Evolutionary conservation across 1,140 invertebrate genomes (phyloP), one percentile per base, ranked within the genome.

Genomic region (Asobara japonica): DNA sequence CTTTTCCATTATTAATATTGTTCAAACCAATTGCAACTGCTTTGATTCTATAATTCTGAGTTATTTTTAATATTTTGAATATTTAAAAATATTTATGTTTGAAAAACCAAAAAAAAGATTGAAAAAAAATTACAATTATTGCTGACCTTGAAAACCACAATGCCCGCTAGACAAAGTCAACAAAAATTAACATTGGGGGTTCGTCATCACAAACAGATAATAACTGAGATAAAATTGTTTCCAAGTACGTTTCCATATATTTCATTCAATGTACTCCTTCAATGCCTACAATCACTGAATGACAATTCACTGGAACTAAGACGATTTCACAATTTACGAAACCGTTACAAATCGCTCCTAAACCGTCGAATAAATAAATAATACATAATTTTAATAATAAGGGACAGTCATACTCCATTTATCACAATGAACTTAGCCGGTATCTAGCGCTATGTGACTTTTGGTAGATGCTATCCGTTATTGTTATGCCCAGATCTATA

Each of bases 401-500:
- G 33, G 30, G 30, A 64, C 61, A 64, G 18, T 64, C 30, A 64
- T 27, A 29, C 30, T 20, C 31, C 61, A 64, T 64, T 64, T 33
- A 64, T 64, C 61, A 64, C 30, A 64, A 64, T 64, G 61, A 64
- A 64, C 30, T 29, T 64, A 18, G 31, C 20, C 16, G 18, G 38
- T 41, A 67, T 67, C 41, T 51, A 67, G 41, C 41, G 29, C 20
- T 66, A 29, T 45, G 65, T 67, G 65, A 67, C 30, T 67, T 27
- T 67, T 33, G 16, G 48, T 69, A 51, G 36, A 56, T 60, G 18
- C 31, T 20, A n/a, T 69, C 66, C 27, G 22, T 56, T 56, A 56
- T 56, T 38, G 60, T 69, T 61, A 61, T 69, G 33, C 51, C 60
- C 56, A 18, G 22, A 69, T 61, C 56, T 69, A 69, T 69, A 61